Evolutionary conservation across 1,140 invertebrate species (phyloP), one percentile per base, ranked within the genome.

Genomic region (Drosophila parabipectinata): DNA sequence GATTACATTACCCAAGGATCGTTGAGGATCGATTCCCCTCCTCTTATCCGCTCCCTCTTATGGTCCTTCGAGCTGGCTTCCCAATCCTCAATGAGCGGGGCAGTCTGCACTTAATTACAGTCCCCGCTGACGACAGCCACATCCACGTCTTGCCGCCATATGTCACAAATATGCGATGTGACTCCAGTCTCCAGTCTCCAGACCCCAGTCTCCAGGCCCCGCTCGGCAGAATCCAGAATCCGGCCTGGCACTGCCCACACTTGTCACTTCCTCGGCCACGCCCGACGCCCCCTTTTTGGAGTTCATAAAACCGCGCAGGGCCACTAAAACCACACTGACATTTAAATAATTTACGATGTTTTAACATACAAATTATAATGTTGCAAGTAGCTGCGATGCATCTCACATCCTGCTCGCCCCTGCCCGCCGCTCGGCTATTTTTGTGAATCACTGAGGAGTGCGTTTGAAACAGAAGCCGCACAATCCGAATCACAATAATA

Each of bases 301-400:
- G 60, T 63, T 71, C 66, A 71, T 58, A 73, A 80, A 80, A 68
- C 51, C 50, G 39, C 15, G 21, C 34, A 50, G 28, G 48, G 47
- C 41, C 41, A 47, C 71, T 44, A 44, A 68, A 41, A 66, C 69
- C 80, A 79, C 78, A 76, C 71, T 80, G 88, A 77, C 82, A 90
- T 87, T 90, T 76, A 51, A 78, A 80, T 91, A 87, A 91, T 91
- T 91, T 91, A 91, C 84, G 89, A 91, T 91, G 81, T 82, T 87
- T 91, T 89, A 91, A 83, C 89, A 83, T 77, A 79, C 90, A 91
- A 89, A 91, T 91, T 90, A 91, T 91, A 89, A 82, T 90, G 82
- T 79, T 85, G 85, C 85, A 89, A 83, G 67, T 73, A 53, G 57
- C 47, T 44, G 51, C 14, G 18, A 12, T 57, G 28, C n/a, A n/a